Base-by-base conservation (phyloP, 2,888 invertebrate species). In the Erannis defoliaria region DNA sequence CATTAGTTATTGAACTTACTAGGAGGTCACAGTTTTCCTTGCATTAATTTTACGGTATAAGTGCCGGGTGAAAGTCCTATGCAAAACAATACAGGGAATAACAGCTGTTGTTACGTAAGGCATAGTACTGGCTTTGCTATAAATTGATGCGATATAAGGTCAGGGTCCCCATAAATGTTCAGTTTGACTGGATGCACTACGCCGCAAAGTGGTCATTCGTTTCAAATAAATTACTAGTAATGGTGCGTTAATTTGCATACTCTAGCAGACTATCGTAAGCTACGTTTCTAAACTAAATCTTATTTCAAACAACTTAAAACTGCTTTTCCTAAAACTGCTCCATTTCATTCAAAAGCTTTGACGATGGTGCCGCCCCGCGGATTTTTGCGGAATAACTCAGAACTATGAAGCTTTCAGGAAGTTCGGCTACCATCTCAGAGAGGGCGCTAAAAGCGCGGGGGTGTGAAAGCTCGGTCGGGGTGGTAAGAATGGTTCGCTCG, bases 151-250 rank as follows among this genome's bases (percentile, higher is more conserved):
- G 82, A 86, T 89, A 88, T 92, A 93, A 93, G 93, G 93, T 93
- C 93, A 93, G 84, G 93, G 93, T 90, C 88, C 86, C 88, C 86
- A 89, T 86, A 88, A 90, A 90, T 87, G 88, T 85, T 88, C 86
- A 86, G 84, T 87, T 87, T 89, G 85, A 80, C 33, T 74, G 80
- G 81, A 91, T 92, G 91, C 90, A 90, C 89, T 86, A 85, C 83
- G 81, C 90, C 91, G 83, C 91, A 89, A 91, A 93, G 89, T 93
- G 93, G 92, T 93, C 93, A 93, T 93, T 93, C 93, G 87, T 89
- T 91, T 91, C 88, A 93, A 90, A 93, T 93, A 93, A 93, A 93
- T 93, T 92, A 92, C 92, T 89, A 87, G 90, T 93, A 93, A 93
- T 92, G 86, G 91, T 82, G 82, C 83, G 84, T 86, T 90, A 87